Conservation (phyloP, 2,888 invertebrate genomes). For the Spicauda simplicius region DNA sequence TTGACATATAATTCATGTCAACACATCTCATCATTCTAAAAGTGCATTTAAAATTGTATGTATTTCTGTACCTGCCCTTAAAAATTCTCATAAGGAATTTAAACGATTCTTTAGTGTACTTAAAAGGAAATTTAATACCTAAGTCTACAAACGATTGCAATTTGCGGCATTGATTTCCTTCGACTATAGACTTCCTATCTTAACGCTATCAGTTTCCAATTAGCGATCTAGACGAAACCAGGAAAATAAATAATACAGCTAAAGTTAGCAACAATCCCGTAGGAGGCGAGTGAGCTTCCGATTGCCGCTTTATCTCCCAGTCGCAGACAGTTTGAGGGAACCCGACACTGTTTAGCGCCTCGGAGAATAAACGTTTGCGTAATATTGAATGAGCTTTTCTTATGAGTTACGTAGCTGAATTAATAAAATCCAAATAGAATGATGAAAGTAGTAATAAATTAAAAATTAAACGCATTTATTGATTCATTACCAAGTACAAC, state of each 20-base stretch:
- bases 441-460: no score
- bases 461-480: no score
- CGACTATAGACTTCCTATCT: not conserved
- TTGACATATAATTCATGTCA: no score
- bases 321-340: constrained; percentile 29
- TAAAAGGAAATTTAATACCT: not conserved
- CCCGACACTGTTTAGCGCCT: constrained; percentile 16
- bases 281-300: constrained; percentile 26
- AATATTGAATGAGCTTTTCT: constrained; percentile 1
- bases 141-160: not conserved
- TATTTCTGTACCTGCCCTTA: no score
- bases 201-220: constrained; percentile 33
- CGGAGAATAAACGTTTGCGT: constrained; percentile 23
- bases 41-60: no score
- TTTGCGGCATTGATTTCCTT: not conserved
- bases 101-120: no score
- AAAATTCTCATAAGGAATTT: no score
- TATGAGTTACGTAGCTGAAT: no score
- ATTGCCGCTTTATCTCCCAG: constrained; percentile 27
- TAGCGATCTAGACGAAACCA: constrained; percentile 30
- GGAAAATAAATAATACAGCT: constrained; percentile 31
- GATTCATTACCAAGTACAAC: no score
- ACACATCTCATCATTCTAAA: no score
- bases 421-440: no score
- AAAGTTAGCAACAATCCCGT: constrained; percentile 27